phyloP scores from a whole-genome alignment of 2,888 invertebrate species.

The Tipula vernalis region DNA sequence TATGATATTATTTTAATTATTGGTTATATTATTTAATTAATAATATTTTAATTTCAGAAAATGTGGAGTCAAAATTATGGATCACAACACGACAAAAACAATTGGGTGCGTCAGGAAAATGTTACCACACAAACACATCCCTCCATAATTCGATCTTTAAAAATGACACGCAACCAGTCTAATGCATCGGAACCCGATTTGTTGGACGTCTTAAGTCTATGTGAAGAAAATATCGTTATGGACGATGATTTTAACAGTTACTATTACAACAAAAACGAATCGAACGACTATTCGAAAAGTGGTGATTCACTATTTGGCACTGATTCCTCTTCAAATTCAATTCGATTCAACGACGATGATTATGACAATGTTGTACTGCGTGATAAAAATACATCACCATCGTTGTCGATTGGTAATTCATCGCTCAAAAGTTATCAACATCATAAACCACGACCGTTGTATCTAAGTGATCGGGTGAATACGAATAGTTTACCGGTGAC shows the following conservation, averaged over 20 bases:
- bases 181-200: conserved; percentile 29
- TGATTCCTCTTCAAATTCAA: conserved; percentile 13
- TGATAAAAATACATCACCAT: conserved; percentile 22
- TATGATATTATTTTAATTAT: conserved; percentile 16
- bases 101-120: conserved; percentile 14
- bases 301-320: background rate
- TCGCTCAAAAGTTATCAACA: background rate
- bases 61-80: background rate
- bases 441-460: background rate
- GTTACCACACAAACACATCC: conserved; percentile 14
- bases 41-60: conserved; percentile 5
- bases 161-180: background rate
- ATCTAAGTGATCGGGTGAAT: background rate
- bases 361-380: conserved; percentile 28
- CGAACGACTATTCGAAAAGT: conserved; percentile 12
- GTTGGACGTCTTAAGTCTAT: conserved; percentile 33
- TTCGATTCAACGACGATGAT: conserved; percentile 13
- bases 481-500: conserved; percentile 6
- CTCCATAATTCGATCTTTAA: background rate
- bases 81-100: background rate
- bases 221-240: conserved; percentile 20
- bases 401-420: background rate
- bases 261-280: background rate
- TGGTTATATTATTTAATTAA: background rate
- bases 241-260: conserved; percentile 13